These are phyloP conservation scores for Chrysomallon squamiferum DNA, from an alignment of 1,140 invertebrate genomes.

Conservation along the genomic window DNA sequence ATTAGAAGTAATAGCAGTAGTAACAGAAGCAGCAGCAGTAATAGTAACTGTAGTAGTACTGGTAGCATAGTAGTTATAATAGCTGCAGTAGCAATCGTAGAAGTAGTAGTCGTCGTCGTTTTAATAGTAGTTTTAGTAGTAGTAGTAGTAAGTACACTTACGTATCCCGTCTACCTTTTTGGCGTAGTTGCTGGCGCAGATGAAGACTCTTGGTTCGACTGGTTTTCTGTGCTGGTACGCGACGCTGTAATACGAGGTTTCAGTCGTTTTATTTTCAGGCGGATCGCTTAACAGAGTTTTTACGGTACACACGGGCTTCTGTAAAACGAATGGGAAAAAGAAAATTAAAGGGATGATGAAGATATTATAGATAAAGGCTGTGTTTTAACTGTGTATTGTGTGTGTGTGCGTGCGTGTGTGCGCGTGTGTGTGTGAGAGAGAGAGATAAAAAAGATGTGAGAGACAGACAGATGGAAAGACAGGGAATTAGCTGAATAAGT, in stretches of 20 bases:
- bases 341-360: background rate
- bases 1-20: too few relatives aligned
- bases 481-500: too few relatives aligned
- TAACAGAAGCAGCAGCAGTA: too few relatives aligned
- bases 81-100: too few relatives aligned
- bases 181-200: background rate
- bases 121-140: too few relatives aligned
- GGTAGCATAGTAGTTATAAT: too few relatives aligned
- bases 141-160: too few relatives aligned
- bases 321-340: background rate
- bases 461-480: too few relatives aligned
- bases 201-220: background rate
- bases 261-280: background rate
- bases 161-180: background rate
- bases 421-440: background rate
- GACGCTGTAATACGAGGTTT: background rate
- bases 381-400: background rate
- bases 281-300: background rate
- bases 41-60: too few relatives aligned
- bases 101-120: too few relatives aligned
- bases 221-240: background rate
- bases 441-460: too few relatives aligned
- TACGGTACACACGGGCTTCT: slow-evolving; percentile 5
- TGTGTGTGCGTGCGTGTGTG: background rate
- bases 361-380: background rate